Conservation (phyloP, 35 echinoderm and acorn worm genomes). For the Diadema setosum region DNA sequence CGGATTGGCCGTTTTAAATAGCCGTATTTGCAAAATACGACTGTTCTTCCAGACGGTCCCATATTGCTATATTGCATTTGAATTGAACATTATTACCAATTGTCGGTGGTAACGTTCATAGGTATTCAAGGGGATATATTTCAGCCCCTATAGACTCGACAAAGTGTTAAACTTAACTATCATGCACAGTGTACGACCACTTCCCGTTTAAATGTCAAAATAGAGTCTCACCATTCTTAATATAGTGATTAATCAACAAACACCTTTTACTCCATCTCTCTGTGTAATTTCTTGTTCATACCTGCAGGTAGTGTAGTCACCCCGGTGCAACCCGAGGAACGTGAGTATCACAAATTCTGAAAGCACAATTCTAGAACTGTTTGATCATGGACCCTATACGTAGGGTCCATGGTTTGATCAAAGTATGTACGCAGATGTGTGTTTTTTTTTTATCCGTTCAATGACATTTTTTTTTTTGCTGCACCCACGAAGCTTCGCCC, state of each 20-base stretch:
- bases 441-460: background rate
- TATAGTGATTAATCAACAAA: no score
- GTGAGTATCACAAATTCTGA: background rate
- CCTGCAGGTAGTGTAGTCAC: background rate
- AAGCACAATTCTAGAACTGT: background rate
- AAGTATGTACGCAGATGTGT: no score
- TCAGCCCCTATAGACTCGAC: background rate
- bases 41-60: no score
- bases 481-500: background rate
- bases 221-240: no score
- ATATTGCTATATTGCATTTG: no score
- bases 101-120: no score
- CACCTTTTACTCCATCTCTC: no score
- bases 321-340: background rate
- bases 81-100: no score
- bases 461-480: background rate
- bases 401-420: no score
- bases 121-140: background rate
- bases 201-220: background rate
- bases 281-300: background rate
- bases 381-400: background rate
- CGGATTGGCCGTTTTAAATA: no score
- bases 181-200: background rate
- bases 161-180: background rate
- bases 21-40: no score